Evolutionary conservation across 2,888 invertebrate genomes (phyloP).

Genomic region (Aelia acuminata): DNA sequence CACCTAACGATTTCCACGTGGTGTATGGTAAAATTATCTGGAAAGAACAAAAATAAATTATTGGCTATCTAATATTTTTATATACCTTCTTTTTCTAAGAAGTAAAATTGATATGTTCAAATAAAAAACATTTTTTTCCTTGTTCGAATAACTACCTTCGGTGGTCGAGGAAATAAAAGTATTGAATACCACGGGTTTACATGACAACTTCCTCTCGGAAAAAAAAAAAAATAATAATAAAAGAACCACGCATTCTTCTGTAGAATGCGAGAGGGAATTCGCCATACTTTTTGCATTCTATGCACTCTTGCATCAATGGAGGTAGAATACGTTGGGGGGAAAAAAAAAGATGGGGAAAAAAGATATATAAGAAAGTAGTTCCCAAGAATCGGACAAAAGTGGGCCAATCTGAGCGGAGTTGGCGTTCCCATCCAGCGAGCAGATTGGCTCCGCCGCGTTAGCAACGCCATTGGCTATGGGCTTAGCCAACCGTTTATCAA

Average conservation of each 20-base stretch:
- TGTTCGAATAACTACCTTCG: too few species aligned
- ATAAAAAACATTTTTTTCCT: too few species aligned
- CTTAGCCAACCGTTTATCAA: constrained; percentile 18
- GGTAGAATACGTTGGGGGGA: background rate
- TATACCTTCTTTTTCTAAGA: too few species aligned
- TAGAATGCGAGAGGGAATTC: background rate
- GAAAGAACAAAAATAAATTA: too few species aligned
- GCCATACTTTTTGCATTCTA: background rate
- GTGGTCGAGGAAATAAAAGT: too few species aligned
- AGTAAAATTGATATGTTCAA: too few species aligned
- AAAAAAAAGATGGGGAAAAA: background rate
- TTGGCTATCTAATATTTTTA: too few species aligned
- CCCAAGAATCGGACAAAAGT: background rate
- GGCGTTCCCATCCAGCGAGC: constrained; percentile 3
- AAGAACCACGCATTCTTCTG: background rate
- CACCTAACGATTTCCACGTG: too few species aligned
- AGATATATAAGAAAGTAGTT: constrained; percentile 7
- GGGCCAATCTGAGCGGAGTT: background rate
- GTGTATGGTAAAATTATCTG: too few species aligned
- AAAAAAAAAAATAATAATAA: too few species aligned
- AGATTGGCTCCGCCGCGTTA: constrained; percentile 17
- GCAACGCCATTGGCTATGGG: background rate
- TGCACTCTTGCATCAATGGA: background rate
- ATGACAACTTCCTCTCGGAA: background rate
- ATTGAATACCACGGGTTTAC: background rate